Conservation (phyloP, 2,888 invertebrate genomes). For the Caenorhabditis sp. region DNA sequence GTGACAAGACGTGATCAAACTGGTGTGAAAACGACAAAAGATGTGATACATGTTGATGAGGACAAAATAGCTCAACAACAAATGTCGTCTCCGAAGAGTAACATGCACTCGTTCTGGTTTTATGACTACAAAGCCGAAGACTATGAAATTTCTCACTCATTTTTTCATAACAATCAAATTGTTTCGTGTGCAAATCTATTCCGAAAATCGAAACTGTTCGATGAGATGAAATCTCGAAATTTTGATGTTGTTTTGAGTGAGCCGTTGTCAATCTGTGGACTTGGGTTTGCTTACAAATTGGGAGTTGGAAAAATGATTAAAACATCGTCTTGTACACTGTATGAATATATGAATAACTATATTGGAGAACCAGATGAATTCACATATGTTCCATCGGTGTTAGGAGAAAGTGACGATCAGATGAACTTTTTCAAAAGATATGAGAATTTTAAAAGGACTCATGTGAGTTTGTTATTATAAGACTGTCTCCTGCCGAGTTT, state of each 20-base stretch:
- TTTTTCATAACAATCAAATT: conserved; percentile 4
- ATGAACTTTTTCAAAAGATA: conserved; percentile 3
- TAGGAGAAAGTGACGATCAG: background rate
- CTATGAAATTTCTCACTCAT: too few species aligned
- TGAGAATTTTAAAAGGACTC: background rate
- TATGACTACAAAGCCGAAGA: too few species aligned
- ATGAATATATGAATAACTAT: conserved; percentile 10
- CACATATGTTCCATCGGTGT: conserved; percentile 10
- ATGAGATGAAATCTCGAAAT: conserved; percentile 7
- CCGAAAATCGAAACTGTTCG: conserved; percentile 1
- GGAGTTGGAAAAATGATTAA: conserved; percentile 15
- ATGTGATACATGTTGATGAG: background rate
- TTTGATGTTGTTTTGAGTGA: conserved; percentile 20
- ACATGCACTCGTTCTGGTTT: conserved; percentile 9
- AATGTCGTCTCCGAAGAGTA: background rate
- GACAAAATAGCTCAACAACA: background rate
- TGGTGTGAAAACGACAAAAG: background rate
- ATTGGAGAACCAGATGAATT: conserved; percentile 17
- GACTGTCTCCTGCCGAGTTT: too few species aligned
- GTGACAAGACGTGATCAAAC: background rate
- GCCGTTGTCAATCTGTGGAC: conserved; percentile 13
- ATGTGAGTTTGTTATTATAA: too few species aligned
- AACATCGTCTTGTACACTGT: conserved; percentile 10
- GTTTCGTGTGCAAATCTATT: conserved; percentile 14
- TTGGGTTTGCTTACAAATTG: conserved; percentile 12